These are phyloP conservation scores for Sebastes hopkinsi DNA, from an alignment of 2,797 vertebrate genomes.

Conservation along the genomic window DNA sequence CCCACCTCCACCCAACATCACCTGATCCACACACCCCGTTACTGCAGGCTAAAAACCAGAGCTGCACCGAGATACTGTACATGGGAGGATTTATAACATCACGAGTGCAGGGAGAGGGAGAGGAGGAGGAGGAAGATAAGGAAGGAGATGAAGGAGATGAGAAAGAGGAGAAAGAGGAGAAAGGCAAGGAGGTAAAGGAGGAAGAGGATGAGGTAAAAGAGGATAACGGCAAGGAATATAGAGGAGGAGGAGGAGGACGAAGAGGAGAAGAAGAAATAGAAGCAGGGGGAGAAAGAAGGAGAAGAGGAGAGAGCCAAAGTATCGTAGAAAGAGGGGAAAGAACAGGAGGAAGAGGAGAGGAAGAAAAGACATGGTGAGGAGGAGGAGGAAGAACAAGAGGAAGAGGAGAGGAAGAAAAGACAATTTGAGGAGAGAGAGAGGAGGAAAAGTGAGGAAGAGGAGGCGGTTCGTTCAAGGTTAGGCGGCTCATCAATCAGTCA, in stretches of 20 bases:
- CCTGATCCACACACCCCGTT: constrained; percentile 20
- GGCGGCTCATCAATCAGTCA: constrained; percentile 44
- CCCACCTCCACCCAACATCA: constrained; percentile 46
- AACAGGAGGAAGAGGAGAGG: neutral
- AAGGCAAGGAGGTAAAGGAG: neutral
- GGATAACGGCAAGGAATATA: neutral
- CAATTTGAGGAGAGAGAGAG: neutral
- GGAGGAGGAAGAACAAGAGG: neutral
- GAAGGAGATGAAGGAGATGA: neutral
- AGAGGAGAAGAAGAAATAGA: too few species aligned
- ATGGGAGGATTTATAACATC: constrained; percentile 26
- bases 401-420: neutral
- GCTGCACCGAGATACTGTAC: neutral
- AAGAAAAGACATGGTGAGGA: neutral
- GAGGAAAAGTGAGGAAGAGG: neutral
- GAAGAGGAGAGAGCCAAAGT: neutral
- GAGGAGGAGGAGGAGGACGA: neutral
- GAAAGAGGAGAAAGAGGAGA: neutral
- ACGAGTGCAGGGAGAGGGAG: constrained; percentile 14
- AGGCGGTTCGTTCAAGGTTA: constrained; percentile 49
- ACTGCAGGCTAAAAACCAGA: constrained; percentile 33
- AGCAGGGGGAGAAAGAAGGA: neutral
- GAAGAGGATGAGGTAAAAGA: neutral
- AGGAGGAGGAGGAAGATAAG: neutral
- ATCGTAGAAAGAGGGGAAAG: neutral